Evolutionary conservation across 1,140 invertebrate genomes (phyloP), one percentile per base, ranked within the genome.

Genomic region (Ctenoplectra terminalis): DNA sequence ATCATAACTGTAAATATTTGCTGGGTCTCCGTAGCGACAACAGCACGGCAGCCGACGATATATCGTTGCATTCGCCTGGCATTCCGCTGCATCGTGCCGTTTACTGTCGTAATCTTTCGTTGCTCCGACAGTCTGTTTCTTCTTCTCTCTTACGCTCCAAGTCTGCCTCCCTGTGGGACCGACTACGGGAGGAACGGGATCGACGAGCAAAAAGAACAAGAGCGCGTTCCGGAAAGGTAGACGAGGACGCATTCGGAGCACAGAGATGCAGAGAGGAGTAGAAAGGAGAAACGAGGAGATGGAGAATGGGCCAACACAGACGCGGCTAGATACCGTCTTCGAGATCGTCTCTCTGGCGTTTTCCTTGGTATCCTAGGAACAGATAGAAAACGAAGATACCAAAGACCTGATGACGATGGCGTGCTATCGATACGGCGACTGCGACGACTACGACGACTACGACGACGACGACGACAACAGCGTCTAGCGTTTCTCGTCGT

Each of bases 1-100:
- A 79, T 79, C 56, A 70, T 79, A 79, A 79, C 67, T 50, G 67
- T 79, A 79, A 79, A 79, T 79, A 79, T 79, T 79, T 71, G 46
- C 46, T n/a, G 17, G 23, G 1, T 8, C 6, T 70, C 8, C 17
- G 31, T 26, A 40, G 34, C 67, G 29, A 37, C n/a, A 29, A 61
- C 54, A n/a, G n/a, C 43, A 2, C 20, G 63, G 20, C n/a, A 75
- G 46, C 29, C 46, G 23, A 11, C 29, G n/a, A 71, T 60, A 40
- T 50, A 61, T 78, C 40, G 50, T 48, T 17, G 37, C 37, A 23
- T 77, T 77, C 17, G 20, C 75, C 23, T n/a, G 52, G 43, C 31
- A 50, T 60, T 40, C 31, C 43, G 43, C 37, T 46, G 29, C 63
- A 43, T 40, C 15, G 17, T 1, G n/a, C 29, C 66, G 46, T 79